These are phyloP conservation scores for Syrphus vitripennis DNA, from an alignment of 2,888 invertebrate species.

Conservation along the genomic window DNA sequence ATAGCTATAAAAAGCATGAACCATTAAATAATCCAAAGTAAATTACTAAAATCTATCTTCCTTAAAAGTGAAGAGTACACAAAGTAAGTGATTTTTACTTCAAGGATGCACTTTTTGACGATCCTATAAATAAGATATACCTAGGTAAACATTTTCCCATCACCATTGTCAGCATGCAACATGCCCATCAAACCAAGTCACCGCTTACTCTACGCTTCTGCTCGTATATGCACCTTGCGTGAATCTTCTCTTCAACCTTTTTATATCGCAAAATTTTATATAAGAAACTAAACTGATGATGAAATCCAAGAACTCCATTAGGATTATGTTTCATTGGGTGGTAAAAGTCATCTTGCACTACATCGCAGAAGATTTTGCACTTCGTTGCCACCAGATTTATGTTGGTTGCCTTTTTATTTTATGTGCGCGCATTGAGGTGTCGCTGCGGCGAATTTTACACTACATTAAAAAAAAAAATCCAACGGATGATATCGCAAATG, in stretches of 20 bases:
- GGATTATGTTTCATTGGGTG: conserved; percentile 69
- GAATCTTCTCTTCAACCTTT: too few species aligned
- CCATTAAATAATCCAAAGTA: too few species aligned
- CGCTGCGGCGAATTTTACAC: conserved; percentile 66
- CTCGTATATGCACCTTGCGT: too few species aligned
- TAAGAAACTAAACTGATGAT: neutral
- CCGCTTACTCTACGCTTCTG: too few species aligned
- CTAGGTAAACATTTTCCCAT: conserved; percentile 46
- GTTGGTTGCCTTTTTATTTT: conserved; percentile 22
- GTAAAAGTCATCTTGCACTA: conserved; percentile 67
- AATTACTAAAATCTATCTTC: neutral
- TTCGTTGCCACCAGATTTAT: conserved; percentile 67
- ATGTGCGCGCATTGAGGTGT: conserved; percentile 70
- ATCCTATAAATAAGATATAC: too few species aligned
- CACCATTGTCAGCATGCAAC: neutral
- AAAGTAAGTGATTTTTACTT: neutral
- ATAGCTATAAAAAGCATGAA: too few species aligned
- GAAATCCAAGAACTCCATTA: conserved; percentile 62
- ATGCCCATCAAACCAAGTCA: too few species aligned
- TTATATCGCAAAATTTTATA: too few species aligned
- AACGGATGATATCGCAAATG: neutral
- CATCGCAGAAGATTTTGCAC: conserved; percentile 61
- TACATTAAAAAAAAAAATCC: conserved; percentile 67
- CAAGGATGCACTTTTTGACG: conserved; percentile 32
- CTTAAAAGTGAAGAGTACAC: neutral